Evolutionary conservation across 2,888 invertebrate genomes (phyloP), one percentile per base, ranked within the genome.

Genomic region (Acronicta leporina): DNA sequence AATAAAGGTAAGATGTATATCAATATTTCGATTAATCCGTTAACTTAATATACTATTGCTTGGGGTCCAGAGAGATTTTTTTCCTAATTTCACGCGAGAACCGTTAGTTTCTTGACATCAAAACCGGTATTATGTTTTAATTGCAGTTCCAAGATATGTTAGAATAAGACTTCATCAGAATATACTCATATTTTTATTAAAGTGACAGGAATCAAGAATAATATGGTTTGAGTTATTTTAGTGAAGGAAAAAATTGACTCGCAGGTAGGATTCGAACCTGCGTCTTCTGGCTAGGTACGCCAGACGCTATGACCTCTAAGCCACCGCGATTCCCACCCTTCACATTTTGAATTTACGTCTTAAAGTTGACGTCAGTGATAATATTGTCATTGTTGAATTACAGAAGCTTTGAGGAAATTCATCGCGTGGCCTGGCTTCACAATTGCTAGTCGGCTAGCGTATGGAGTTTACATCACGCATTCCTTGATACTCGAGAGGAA

Each of bases 51-150:
- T 54, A 55, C 48, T 44, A 5, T 9, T 54, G 50, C 54, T 73
- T 42, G 14, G 14, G 41, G 47, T 51, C 43, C 35, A 67, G 44
- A 30, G 52, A 14, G 47, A 33, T 33, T 60, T 41, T 47, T 67
- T 74, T 77, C 68, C 53, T 74, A 61, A 74, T 74, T 77, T 74
- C 74, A 77, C 74, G 20, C 5, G 74, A 66, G 77, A 0, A 27
- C 44, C 41, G 52, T 77, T 61, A 72, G 49, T 63, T 77, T 51
- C 20, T 30, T 45, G 38, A 35, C 57, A 46, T 63, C 60, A 73
- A 68, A 74, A 69, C 68, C 35, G 60, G 50, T 74, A 77, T 73
- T 68, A 77, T 73, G 68, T 69, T 73, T 73, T 65, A 58, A 64
- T 73, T 47, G 63, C 25, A 33, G 42, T 45, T 46, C 38, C 43